phyloP scores from a whole-genome alignment of 2,113 vertebrate species.

The Plectropomus leopardus region DNA sequence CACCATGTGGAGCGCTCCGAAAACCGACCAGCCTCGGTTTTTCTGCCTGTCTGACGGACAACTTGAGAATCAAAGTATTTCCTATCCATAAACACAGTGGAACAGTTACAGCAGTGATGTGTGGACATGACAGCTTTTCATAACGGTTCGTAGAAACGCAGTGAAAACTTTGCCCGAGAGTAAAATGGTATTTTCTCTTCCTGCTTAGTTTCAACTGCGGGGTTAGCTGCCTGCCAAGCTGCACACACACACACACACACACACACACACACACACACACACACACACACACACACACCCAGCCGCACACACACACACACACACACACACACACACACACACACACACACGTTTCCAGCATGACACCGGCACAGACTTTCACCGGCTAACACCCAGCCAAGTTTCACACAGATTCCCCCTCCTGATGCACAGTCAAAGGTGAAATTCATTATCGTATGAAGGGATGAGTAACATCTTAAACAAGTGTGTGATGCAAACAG shows the following conservation, averaged over 20 bases:
- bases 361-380: constrained; percentile 19
- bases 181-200: constrained; percentile 41
- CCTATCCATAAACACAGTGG: background rate
- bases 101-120: constrained; percentile 4
- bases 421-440: constrained; percentile 55
- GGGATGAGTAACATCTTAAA: constrained; percentile 39
- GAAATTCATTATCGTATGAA: constrained; percentile 52
- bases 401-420: constrained; percentile 44
- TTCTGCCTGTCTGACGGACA: constrained; percentile 21
- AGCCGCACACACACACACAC: constrained; percentile 43
- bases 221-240: constrained; percentile 37
- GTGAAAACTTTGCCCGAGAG: constrained; percentile 19
- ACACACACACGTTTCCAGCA: constrained; percentile 1
- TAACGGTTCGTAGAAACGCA: constrained; percentile 8
- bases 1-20: background rate
- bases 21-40: constrained; percentile 5
- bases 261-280: constrained; percentile 37
- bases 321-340: constrained; percentile 33
- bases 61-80: constrained; percentile 34
- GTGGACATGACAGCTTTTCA: constrained; percentile 34
- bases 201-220: constrained; percentile 23
- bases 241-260: constrained; percentile 35
- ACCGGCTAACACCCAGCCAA: constrained; percentile 21
- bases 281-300: constrained; percentile 9
- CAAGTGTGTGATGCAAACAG: constrained; percentile 34